Evolutionary conservation across 1,140 invertebrate genomes (phyloP).

Genomic region (Calephelis virginiensis): DNA sequence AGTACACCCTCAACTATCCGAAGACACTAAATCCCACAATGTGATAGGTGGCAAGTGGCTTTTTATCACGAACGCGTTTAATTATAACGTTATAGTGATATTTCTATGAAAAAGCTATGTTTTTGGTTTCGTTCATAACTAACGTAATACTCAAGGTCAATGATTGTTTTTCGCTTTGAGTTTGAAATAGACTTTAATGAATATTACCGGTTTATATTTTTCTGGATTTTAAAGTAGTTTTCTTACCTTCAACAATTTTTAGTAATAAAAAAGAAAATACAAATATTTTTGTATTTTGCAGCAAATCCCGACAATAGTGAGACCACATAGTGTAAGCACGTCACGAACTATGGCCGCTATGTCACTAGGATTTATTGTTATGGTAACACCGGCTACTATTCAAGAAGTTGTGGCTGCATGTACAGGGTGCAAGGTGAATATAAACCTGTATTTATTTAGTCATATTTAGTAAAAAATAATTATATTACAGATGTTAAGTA

Average conservation of each 20-base stretch:
- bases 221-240: background rate
- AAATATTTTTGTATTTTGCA: constrained; percentile 28
- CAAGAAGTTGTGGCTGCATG: constrained; percentile 93
- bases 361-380: constrained; percentile 92
- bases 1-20: too few species aligned
- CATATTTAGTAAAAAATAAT: constrained; percentile 22
- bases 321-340: constrained; percentile 86
- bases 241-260: background rate
- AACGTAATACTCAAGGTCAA: too few species aligned
- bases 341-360: constrained; percentile 93
- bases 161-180: too few species aligned
- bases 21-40: too few species aligned
- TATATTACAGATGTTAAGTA: background rate
- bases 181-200: too few species aligned
- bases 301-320: constrained; percentile 80
- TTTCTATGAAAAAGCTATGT: too few species aligned
- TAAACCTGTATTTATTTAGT: constrained; percentile 25
- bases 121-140: too few species aligned
- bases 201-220: too few species aligned
- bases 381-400: constrained; percentile 92
- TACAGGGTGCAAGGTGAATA: constrained; percentile 82
- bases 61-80: too few species aligned
- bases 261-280: too few species aligned
- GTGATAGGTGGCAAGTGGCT: too few species aligned
- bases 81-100: too few species aligned